Percentiles rank a stretch among this genome's conserved stretches.
phyloP scores from a whole-genome alignment of 1,140 invertebrate species.

The Chelonus insularis region DNA sequence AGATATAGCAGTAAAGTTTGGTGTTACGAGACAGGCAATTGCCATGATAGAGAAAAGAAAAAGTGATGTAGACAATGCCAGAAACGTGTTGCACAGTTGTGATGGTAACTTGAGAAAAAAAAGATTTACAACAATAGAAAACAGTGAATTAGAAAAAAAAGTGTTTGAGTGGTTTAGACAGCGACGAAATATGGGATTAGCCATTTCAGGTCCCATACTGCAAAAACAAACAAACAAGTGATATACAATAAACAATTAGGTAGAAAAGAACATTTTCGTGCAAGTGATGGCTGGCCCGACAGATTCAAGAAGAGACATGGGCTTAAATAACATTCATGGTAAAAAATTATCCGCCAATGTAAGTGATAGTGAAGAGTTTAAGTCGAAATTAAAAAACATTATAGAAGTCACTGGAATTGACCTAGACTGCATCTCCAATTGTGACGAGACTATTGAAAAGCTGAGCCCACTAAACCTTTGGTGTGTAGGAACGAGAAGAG shows the following conservation, averaged over 20 bases:
- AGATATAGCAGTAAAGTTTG: not conserved
- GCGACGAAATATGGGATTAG: not conserved
- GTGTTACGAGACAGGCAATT: not conserved
- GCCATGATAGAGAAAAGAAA: not conserved
- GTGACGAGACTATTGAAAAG: too few species aligned
- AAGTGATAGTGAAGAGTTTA: too few species aligned
- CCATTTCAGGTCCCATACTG: not conserved
- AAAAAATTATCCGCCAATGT: constrained; percentile 6
- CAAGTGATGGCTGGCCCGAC: not conserved
- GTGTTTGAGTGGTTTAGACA: not conserved
- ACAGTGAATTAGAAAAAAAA: not conserved
- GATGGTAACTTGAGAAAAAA: not conserved
- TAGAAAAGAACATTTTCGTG: not conserved
- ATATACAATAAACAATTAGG: not conserved
- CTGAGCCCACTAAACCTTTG: not conserved
- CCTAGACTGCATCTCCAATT: too few species aligned
- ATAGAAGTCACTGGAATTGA: too few species aligned
- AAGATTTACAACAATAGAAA: not conserved
- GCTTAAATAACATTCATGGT: not conserved
- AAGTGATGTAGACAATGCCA: not conserved
- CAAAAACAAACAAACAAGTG: not conserved
- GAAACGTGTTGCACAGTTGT: not conserved
- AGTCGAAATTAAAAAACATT: too few species aligned
- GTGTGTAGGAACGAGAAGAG: not conserved
- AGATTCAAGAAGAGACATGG: not conserved